These are phyloP conservation scores for Sarcophaga variegata DNA, from an alignment of 2,888 invertebrate species.

Conservation along the genomic window DNA sequence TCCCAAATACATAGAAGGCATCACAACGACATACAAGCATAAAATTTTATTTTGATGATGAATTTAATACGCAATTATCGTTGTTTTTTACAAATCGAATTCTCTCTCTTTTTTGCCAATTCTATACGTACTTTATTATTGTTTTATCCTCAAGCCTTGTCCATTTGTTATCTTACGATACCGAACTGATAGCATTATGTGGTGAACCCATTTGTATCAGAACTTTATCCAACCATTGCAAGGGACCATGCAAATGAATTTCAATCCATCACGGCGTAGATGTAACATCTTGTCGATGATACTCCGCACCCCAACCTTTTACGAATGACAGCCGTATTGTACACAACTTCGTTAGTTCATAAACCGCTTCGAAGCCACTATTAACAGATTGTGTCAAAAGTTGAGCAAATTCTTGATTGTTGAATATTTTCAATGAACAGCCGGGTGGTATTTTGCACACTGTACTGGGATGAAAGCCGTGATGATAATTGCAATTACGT, in stretches of 20 bases:
- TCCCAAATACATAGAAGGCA: no score
- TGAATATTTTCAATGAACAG: slow-evolving; percentile 98
- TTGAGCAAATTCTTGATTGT: slow-evolving; percentile 98
- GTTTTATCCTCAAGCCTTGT: neutral
- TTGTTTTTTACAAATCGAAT: no score
- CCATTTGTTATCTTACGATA: slow-evolving; percentile 85
- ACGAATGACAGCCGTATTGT: slow-evolving; percentile 99
- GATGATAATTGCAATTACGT: slow-evolving; percentile 98
- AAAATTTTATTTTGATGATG: no score
- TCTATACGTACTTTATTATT: neutral
- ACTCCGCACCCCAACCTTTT: slow-evolving; percentile 99
- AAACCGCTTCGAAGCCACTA: slow-evolving; percentile 99
- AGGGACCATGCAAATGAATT: slow-evolving; percentile 97
- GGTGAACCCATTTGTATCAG: slow-evolving; percentile 99
- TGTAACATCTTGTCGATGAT: slow-evolving; percentile 99
- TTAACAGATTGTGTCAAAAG: slow-evolving; percentile 97
- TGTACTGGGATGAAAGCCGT: slow-evolving; percentile 99
- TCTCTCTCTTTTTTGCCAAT: no score
- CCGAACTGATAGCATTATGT: slow-evolving; percentile 97
- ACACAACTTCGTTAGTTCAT: slow-evolving; percentile 99
- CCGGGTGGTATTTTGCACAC: slow-evolving; percentile 99
- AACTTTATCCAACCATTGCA: slow-evolving; percentile 99
- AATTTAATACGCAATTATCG: no score
- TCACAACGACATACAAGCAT: no score
- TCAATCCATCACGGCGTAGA: slow-evolving; percentile 99